phyloP scores from a whole-genome alignment of 2,888 invertebrate species.

The Monochamus alternatus region DNA sequence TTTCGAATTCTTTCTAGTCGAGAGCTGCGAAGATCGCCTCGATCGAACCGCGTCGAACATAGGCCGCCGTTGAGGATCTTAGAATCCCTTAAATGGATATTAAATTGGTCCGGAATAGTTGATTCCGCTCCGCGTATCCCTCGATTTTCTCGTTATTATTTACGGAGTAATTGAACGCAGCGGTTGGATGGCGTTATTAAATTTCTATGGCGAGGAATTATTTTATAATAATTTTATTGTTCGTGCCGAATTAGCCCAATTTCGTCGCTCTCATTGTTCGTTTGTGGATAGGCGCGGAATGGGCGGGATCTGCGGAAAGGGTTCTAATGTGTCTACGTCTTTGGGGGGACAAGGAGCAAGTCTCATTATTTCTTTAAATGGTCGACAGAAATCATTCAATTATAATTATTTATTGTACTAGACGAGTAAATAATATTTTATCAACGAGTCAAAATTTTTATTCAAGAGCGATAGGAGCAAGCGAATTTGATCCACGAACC shows the following conservation, averaged over 20 bases:
- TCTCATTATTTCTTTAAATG: no score
- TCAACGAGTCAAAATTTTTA: no score
- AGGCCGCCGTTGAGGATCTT: conserved; percentile 11
- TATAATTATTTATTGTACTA: no score
- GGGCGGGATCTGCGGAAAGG: no score
- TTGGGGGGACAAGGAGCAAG: no score
- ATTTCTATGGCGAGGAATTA: conserved; percentile 40
- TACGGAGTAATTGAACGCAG: conserved; percentile 51
- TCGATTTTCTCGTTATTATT: conserved; percentile 58
- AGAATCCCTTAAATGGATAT: conserved; percentile 56
- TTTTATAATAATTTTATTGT: conserved; percentile 25
- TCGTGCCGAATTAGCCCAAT: conserved; percentile 10
- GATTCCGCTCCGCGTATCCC: conserved; percentile 58
- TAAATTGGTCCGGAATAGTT: conserved; percentile 63
- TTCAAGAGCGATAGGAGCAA: no score
- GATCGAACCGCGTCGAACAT: conserved; percentile 22
- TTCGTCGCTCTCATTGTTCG: background rate
- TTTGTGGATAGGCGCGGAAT: no score
- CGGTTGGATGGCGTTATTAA: conserved; percentile 47
- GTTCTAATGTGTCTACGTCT: no score
- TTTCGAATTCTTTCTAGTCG: no score
- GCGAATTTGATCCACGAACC: no score
- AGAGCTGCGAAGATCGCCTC: background rate
- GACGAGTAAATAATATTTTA: no score
- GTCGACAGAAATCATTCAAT: no score